These are phyloP conservation scores for Netelia fuscicornis DNA, from an alignment of 2,888 invertebrate species.

Conservation along the genomic window DNA sequence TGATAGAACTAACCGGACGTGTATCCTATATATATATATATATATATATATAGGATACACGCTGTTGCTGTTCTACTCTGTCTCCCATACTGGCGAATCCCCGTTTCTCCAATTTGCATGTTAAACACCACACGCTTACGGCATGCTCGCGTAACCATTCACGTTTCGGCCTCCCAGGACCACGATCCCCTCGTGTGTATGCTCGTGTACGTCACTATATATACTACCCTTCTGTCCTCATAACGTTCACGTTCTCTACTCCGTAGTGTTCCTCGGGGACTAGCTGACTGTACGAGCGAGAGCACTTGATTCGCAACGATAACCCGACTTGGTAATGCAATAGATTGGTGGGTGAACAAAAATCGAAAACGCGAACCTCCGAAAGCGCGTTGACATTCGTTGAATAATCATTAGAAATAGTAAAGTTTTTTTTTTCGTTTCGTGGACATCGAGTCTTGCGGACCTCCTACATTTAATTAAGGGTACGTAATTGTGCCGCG, in stretches of 20 bases:
- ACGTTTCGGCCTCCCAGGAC: slow-evolving; percentile 67
- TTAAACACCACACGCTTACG: slow-evolving; percentile 77
- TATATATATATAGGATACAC: slow-evolving; percentile 51
- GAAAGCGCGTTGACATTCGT: slow-evolving; percentile 26
- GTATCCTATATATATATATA: slow-evolving; percentile 61
- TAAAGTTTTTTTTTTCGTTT: slow-evolving; percentile 15
- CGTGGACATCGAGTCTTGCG: not conserved
- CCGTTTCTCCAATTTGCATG: slow-evolving; percentile 83
- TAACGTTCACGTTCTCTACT: slow-evolving; percentile 4
- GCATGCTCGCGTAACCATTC: slow-evolving; percentile 58
- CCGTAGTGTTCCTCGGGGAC: slow-evolving; percentile 13
- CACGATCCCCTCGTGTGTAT: slow-evolving; percentile 65
- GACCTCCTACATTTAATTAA: too few relatives aligned
- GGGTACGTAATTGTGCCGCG: too few relatives aligned
- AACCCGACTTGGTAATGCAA: slow-evolving; percentile 67
- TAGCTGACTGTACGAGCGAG: slow-evolving; percentile 25
- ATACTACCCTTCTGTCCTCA: slow-evolving; percentile 12
- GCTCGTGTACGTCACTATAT: not conserved
- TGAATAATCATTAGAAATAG: slow-evolving; percentile 50
- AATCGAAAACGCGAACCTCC: not conserved
- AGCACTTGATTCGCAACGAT: slow-evolving; percentile 65
- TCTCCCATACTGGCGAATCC: slow-evolving; percentile 76
- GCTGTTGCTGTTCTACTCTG: slow-evolving; percentile 61
- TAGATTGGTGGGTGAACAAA: slow-evolving; percentile 38
- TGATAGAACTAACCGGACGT: slow-evolving; percentile 59